These are phyloP conservation scores for Drosophila borborema DNA, from an alignment of 2,888 invertebrate genomes.

Conservation along the genomic window DNA sequence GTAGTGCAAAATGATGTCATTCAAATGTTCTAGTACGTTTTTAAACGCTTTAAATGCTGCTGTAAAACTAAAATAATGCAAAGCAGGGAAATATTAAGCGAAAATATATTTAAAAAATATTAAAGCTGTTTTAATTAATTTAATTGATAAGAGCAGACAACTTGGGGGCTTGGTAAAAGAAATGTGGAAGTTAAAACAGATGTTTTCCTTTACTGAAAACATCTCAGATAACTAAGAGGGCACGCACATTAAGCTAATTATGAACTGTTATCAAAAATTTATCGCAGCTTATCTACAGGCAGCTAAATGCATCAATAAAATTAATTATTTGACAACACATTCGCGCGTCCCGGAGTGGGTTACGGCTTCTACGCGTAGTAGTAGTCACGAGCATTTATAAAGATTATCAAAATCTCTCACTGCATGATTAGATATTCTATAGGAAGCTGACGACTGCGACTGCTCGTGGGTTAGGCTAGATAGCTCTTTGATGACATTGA, in stretches of 20 bases:
- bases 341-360: slow-evolving; percentile 5
- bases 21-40: slow-evolving; percentile 12
- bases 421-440: slow-evolving; percentile 25
- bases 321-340: slow-evolving; percentile 55
- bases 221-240: slow-evolving; percentile 28
- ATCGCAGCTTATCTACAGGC: slow-evolving; percentile 60
- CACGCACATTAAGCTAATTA: slow-evolving; percentile 12
- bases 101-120: slow-evolving; percentile 13
- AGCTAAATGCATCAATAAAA: slow-evolving; percentile 74
- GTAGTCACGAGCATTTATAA: slow-evolving; percentile 26
- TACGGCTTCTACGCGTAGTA: slow-evolving; percentile 5
- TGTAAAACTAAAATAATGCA: slow-evolving; percentile 9
- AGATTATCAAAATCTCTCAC: slow-evolving; percentile 11
- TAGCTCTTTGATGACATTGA: not conserved
- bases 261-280: slow-evolving; percentile 50
- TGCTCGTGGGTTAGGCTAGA: not conserved
- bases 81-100: slow-evolving; percentile 26
- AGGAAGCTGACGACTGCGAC: slow-evolving; percentile 8
- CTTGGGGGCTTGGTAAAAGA: not conserved
- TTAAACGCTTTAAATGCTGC: slow-evolving; percentile 23
- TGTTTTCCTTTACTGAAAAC: not conserved
- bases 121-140: slow-evolving; percentile 9
- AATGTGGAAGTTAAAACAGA: not conserved
- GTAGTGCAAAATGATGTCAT: slow-evolving; percentile 38
- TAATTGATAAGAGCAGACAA: not conserved